phyloP scores from a whole-genome alignment of 2,888 invertebrate species.

The Alitta virens region DNA sequence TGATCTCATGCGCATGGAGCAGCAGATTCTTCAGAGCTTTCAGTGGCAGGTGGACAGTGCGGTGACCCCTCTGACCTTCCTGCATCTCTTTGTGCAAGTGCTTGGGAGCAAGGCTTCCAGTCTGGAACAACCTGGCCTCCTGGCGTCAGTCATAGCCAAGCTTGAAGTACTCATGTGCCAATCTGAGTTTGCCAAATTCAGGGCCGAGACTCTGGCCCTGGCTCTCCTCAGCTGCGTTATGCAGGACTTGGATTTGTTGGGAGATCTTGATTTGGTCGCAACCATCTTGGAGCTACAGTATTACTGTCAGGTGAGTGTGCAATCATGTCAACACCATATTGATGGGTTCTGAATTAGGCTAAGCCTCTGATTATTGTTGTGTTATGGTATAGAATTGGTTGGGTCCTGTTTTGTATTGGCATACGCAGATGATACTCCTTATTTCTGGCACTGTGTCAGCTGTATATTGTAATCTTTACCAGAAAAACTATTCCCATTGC shows the following conservation, averaged over 20 bases:
- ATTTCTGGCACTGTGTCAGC: too few relatives aligned
- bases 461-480: too few relatives aligned
- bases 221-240: conserved; percentile 31
- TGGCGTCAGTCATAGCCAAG: conserved; percentile 25
- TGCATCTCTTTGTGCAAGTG: conserved; percentile 35
- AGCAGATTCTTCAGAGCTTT: conserved; percentile 44
- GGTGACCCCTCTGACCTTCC: conserved; percentile 38
- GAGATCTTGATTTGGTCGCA: conserved; percentile 21
- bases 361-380: too few relatives aligned
- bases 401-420: too few relatives aligned
- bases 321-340: too few relatives aligned
- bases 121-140: conserved; percentile 8
- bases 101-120: conserved; percentile 22
- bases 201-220: conserved; percentile 36
- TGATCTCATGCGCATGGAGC: conserved; percentile 50
- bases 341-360: too few relatives aligned
- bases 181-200: conserved; percentile 27
- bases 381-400: too few relatives aligned
- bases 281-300: conserved; percentile 35
- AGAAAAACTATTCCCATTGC: too few relatives aligned
- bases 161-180: conserved; percentile 31
- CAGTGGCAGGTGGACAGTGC: conserved; percentile 38
- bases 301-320: conserved; percentile 39
- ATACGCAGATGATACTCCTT: too few relatives aligned
- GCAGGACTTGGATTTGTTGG: conserved; percentile 25